A percentile compares a stretch with the other conserved stretches of the same genome.
phyloP scores from a whole-genome alignment of 2,113 vertebrate genomes.

The Clinocottus analis region DNA sequence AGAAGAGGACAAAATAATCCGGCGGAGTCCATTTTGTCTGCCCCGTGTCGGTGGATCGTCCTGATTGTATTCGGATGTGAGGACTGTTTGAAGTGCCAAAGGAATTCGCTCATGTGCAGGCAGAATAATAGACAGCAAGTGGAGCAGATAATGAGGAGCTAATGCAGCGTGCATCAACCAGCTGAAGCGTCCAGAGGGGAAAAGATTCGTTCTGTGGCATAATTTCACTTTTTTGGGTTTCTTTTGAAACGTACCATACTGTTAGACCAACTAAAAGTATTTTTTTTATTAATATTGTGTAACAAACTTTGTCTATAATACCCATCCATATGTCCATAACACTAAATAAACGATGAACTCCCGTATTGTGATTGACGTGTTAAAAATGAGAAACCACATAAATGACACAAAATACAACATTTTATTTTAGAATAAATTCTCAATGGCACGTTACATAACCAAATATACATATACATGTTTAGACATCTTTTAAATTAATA shows the following conservation, averaged over 20 bases:
- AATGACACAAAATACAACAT: constrained; percentile 87
- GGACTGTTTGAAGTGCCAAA: neutral
- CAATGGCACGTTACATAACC: constrained; percentile 83
- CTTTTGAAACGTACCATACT: constrained; percentile 3
- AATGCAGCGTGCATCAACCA: neutral
- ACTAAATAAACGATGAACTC: neutral
- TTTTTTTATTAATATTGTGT: too few species aligned
- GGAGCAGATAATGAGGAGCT: constrained; percentile 11
- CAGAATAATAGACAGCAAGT: neutral
- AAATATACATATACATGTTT: constrained; percentile 85
- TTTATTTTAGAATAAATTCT: constrained; percentile 86
- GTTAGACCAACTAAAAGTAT: too few species aligned
- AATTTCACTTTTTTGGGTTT: neutral
- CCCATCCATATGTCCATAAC: neutral
- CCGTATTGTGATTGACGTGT: neutral
- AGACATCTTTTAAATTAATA: constrained; percentile 80
- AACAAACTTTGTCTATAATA: neutral
- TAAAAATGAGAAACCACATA: constrained; percentile 15
- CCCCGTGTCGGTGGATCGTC: neutral
- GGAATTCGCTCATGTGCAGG: neutral
- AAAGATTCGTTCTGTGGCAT: neutral
- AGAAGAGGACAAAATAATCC: neutral
- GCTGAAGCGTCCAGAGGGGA: neutral
- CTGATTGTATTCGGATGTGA: neutral
- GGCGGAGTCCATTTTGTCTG: neutral